Evolutionary conservation across 92 coral and sea anemone species (phyloP).

Genomic region (Isaurus tuberculatus): DNA sequence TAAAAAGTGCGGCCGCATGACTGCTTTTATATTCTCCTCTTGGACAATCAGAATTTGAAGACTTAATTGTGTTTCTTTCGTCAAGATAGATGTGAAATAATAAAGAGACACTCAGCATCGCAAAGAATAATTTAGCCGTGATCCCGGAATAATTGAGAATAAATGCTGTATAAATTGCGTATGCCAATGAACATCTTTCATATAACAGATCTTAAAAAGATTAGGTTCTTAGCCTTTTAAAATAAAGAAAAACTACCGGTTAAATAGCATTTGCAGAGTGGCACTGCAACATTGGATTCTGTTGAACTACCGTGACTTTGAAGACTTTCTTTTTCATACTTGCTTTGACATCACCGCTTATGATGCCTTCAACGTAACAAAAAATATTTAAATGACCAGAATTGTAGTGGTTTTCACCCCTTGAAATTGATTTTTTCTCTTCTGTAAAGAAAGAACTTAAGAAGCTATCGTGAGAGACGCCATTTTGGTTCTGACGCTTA

Average conservation of each 20-base stretch:
- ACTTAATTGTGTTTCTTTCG: not conserved
- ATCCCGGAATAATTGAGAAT: no score
- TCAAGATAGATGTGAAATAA: not conserved
- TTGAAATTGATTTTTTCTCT: constrained; percentile 20
- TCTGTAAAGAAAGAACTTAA: not conserved
- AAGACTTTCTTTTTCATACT: constrained; percentile 35
- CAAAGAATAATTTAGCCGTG: no score
- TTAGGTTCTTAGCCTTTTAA: not conserved
- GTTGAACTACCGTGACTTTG: constrained; percentile 35
- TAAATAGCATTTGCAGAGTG: not conserved
- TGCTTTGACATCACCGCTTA: constrained; percentile 33
- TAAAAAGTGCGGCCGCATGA: constrained; percentile 13
- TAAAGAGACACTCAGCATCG: not conserved
- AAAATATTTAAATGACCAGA: constrained; percentile 28
- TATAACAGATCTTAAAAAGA: not conserved
- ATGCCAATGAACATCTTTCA: no score
- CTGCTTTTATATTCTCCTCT: constrained; percentile 4
- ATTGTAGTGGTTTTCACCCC: constrained; percentile 29
- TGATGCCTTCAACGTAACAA: not conserved
- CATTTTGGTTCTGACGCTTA: not conserved
- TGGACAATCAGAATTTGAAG: constrained; percentile 5
- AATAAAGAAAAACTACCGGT: not conserved
- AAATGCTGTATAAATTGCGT: no score
- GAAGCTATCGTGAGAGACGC: constrained; percentile 9
- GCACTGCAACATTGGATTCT: not conserved